Base-by-base conservation (phyloP, 2,888 invertebrate genomes). In the Meghimatium bilineatum region DNA sequence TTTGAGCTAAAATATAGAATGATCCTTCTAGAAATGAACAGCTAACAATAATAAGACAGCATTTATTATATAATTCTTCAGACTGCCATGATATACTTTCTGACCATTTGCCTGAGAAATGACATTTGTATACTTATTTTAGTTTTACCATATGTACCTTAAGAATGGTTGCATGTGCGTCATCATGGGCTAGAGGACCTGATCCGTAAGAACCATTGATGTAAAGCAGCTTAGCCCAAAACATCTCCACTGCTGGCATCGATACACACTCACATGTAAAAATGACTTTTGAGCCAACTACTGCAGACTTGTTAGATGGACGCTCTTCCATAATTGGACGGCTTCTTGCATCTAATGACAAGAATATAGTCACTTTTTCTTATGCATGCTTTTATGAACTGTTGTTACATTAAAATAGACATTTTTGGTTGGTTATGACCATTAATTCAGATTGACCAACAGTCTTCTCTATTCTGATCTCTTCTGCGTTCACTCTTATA, bases 151-250 rank as follows among this genome's bases (percentile, higher is more conserved):
- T 67, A 38, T 29, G 56, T 66, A 84, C 86, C 67, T 69, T 84
- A n/a, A 86, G 32, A 17, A 82, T 38, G 23, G 80, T 80, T 56
- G 75, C 17, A 36, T 86, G 76, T 8, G 86, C 82, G 14, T 76
- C 80, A 0, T 66, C 80, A 23, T 63, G 20, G 23, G 38, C 66
- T 10, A 82, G 32, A 38, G 76, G 67, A 14, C 82, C 79, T 32
- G 69, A 44, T 10, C 82, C 71, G 63, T 79, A 86, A 12, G 77
- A 74, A 36, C 82, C 84, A 71, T 86, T 86, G 79, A 80, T 72
- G 67, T 60, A 36, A 71, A 82, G 78, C 20, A 84, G 86, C 52
- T 80, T 72, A 0, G 82, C 36, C 86, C 86, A 86, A 23, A 52
- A 77, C 49, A 67, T 77, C 77, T 82, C 76, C 34, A 83, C 66